A percentile compares a stretch with the other conserved stretches of the same genome.
phyloP scores from a whole-genome alignment of 2,888 invertebrate genomes.

The Zaprionus bogoriensis region DNA sequence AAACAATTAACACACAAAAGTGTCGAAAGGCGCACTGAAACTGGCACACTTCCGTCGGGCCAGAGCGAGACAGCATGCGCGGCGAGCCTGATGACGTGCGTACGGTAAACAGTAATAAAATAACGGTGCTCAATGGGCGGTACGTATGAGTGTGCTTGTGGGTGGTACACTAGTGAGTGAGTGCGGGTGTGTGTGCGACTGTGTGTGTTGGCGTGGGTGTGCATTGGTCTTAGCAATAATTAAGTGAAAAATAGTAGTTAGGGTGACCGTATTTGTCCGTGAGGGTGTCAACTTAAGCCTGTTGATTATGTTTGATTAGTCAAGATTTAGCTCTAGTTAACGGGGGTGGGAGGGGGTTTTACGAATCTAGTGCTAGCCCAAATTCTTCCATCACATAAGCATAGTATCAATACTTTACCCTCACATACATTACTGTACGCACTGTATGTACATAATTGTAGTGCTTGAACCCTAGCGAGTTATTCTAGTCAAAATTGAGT shows the following conservation, averaged over 20 bases:
- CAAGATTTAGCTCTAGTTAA: conserved; percentile 59
- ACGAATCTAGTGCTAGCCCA: conserved; percentile 8
- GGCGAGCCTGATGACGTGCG: conserved; percentile 36
- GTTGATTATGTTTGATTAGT: conserved; percentile 73
- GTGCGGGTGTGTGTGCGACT: conserved; percentile 1
- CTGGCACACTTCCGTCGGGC: conserved; percentile 65
- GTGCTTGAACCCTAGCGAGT: conserved; percentile 33
- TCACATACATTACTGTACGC: not conserved
- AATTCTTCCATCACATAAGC: not conserved
- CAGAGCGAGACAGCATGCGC: conserved; percentile 31
- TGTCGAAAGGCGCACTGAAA: conserved; percentile 51
- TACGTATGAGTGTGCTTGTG: not conserved
- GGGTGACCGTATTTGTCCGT: conserved; percentile 30
- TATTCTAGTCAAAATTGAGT: conserved; percentile 60
- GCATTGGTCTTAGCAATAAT: conserved; percentile 64
- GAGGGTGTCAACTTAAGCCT: conserved; percentile 61
- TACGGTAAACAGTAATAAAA: conserved; percentile 72
- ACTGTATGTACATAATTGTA: not conserved
- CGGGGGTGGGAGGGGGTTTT: conserved; percentile 15
- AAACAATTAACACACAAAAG: conserved; percentile 74
- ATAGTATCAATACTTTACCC: not conserved
- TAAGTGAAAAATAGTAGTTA: conserved; percentile 69
- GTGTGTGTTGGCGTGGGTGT: conserved; percentile 7
- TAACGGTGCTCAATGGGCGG: conserved; percentile 62
- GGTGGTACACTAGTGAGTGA: not conserved